Evolutionary conservation across 1,140 invertebrate species (phyloP).

Genomic region (Penaeus indicus): DNA sequence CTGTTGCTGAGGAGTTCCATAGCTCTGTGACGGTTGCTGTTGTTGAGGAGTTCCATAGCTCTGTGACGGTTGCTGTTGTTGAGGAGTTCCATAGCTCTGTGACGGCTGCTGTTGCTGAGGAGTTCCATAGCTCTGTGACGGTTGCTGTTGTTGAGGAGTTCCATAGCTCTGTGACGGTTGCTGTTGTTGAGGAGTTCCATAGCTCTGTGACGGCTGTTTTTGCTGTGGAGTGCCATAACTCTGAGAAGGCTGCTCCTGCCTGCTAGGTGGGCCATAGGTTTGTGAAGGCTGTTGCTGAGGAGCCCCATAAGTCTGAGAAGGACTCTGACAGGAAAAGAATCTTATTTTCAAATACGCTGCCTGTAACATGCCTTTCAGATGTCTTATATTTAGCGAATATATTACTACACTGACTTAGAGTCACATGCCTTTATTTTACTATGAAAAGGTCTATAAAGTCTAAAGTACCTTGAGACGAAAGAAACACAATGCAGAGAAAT

Average conservation of each 20-base stretch:
- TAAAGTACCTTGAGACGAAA: too few relatives aligned
- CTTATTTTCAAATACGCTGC: slow-evolving; percentile 1
- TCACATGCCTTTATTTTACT: too few relatives aligned
- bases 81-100: slow-evolving; percentile 1
- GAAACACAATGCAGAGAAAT: too few relatives aligned
- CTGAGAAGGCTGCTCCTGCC: not conserved
- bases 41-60: slow-evolving; percentile 5
- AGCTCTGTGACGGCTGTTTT: not conserved
- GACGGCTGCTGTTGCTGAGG: slow-evolving; percentile 17
- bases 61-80: slow-evolving; percentile 1
- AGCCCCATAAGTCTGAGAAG: slow-evolving; percentile 36
- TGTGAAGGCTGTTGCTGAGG: slow-evolving; percentile 15
- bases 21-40: slow-evolving; percentile 22
- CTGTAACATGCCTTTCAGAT: too few relatives aligned
- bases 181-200: slow-evolving; percentile 1
- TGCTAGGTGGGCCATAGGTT: not conserved
- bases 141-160: not conserved
- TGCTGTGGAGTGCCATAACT: not conserved
- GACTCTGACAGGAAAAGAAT: slow-evolving; percentile 26
- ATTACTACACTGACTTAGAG: too few relatives aligned
- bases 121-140: slow-evolving; percentile 26
- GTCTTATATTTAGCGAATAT: too few relatives aligned
- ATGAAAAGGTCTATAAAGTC: too few relatives aligned
- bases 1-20: slow-evolving; percentile 41
- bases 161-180: slow-evolving; percentile 24